Conservation (phyloP, 2,113 vertebrate genomes). For the Heterotilapia buettikoferi region DNA sequence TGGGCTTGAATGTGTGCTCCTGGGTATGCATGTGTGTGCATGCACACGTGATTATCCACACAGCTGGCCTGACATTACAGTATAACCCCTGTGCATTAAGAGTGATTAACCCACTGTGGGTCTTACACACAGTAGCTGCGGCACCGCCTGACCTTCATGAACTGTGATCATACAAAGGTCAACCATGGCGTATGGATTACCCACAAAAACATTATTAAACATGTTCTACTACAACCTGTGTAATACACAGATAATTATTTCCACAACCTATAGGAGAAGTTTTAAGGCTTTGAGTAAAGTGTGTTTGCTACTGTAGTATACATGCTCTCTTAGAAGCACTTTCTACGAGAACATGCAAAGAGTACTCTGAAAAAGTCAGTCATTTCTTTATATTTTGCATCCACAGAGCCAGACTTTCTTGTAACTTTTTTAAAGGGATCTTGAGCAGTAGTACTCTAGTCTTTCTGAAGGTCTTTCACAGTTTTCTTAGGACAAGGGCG, state of each 20-base stretch:
- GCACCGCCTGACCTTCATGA: neutral
- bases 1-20: neutral
- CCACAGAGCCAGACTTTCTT: neutral
- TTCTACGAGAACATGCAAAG: neutral
- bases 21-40: neutral
- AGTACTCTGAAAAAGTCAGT: neutral
- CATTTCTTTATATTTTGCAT: neutral
- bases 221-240: neutral
- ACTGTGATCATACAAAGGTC: neutral
- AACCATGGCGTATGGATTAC: neutral
- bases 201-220: neutral
- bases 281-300: neutral
- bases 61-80: neutral
- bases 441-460: neutral
- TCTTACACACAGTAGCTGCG: neutral
- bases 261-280: neutral
- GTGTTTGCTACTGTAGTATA: neutral
- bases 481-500: neutral
- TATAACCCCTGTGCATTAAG: neutral
- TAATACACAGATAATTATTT: neutral
- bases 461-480: neutral
- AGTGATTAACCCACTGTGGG: constrained; percentile 23
- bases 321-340: neutral
- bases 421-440: neutral
- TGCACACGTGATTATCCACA: constrained; percentile 25